Conservation (phyloP, 2,113 vertebrate species). For the Turdus rufiventris region DNA sequence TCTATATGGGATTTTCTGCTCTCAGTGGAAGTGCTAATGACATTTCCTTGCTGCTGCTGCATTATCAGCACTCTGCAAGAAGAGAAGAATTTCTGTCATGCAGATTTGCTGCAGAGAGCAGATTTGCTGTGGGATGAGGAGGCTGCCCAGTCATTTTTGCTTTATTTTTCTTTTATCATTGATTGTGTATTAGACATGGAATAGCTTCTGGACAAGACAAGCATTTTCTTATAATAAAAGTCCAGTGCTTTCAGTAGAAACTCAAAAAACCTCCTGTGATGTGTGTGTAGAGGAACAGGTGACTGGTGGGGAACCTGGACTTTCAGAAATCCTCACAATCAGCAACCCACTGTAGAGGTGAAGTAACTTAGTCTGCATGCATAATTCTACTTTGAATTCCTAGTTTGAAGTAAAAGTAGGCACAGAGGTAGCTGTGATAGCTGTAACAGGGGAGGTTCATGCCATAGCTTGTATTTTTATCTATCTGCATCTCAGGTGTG, state of each 20-base stretch:
- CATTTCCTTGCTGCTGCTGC: background rate
- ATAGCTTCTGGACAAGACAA: background rate
- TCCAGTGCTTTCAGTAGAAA: background rate
- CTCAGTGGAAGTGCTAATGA: background rate
- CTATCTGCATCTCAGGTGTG: background rate
- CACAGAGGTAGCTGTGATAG: background rate
- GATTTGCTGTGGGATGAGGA: background rate
- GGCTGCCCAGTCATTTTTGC: background rate
- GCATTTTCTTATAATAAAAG: background rate
- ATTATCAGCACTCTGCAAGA: background rate
- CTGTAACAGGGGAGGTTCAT: background rate
- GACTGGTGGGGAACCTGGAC: background rate
- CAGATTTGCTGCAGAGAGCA: conserved; percentile 2
- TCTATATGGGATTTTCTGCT: background rate
- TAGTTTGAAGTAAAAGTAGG: background rate
- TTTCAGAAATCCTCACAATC: background rate
- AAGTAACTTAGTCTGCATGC: background rate
- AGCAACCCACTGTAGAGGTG: background rate
- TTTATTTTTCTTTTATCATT: background rate
- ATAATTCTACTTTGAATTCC: background rate
- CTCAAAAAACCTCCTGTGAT: background rate
- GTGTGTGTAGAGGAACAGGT: background rate
- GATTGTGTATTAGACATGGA: background rate
- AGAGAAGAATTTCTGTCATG: background rate
- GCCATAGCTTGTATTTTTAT: background rate